These are phyloP conservation scores for Chaunax sp. DNA, from an alignment of 2,797 vertebrate species.

Conservation along the genomic window DNA sequence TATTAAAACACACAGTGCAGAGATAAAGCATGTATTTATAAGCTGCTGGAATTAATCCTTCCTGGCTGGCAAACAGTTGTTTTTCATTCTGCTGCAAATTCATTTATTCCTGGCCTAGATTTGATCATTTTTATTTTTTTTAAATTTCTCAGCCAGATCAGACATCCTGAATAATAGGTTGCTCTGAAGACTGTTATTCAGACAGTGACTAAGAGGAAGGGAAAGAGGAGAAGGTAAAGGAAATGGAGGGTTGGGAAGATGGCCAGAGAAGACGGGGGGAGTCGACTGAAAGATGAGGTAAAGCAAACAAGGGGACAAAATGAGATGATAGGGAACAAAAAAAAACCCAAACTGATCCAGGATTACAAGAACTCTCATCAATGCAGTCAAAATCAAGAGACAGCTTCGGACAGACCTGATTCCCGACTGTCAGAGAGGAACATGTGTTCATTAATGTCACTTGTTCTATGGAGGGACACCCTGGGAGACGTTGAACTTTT, in stretches of 20 bases:
- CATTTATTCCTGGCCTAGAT: slow-evolving; percentile 57
- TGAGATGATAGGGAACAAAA: slow-evolving; percentile 3
- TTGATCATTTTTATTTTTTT: slow-evolving; percentile 45
- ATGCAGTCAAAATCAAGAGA: slow-evolving; percentile 13
- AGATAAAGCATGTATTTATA: slow-evolving; percentile 34
- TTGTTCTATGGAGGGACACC: slow-evolving; percentile 54
- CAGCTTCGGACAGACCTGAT: slow-evolving; percentile 14
- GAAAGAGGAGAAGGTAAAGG: slow-evolving; percentile 8
- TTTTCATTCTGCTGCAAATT: slow-evolving; percentile 32
- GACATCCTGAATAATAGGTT: slow-evolving; percentile 42
- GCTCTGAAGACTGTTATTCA: slow-evolving; percentile 9
- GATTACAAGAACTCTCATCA: not conserved
- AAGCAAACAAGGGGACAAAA: slow-evolving; percentile 18
- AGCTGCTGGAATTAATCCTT: slow-evolving; percentile 43
- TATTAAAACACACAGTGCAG: slow-evolving; percentile 50
- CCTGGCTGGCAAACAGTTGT: slow-evolving; percentile 24
- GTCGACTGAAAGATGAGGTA: not conserved
- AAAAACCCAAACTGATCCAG: not conserved
- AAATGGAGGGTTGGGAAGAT: not conserved
- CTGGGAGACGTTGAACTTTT: slow-evolving; percentile 40
- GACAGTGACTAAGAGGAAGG: slow-evolving; percentile 4
- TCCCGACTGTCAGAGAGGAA: slow-evolving; percentile 36
- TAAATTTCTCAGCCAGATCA: slow-evolving; percentile 36
- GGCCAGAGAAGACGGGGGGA: slow-evolving; percentile 5
- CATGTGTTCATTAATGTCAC: slow-evolving; percentile 60